These are phyloP conservation scores for Bedellia somnulentella DNA, from an alignment of 2,888 invertebrate species.

Conservation along the genomic window DNA sequence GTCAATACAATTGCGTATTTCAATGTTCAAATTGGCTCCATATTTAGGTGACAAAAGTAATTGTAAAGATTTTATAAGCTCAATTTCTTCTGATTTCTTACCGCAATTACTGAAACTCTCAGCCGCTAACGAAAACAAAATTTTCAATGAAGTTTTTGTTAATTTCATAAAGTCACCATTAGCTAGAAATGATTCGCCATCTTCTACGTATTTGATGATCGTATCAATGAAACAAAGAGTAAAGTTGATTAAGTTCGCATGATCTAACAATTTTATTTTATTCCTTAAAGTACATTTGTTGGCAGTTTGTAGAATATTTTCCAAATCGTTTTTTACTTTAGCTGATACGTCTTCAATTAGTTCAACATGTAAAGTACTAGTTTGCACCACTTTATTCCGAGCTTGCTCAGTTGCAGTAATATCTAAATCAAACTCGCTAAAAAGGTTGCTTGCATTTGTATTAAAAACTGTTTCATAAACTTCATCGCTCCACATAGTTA, in stretches of 20 bases:
- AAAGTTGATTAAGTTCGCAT: conserved; percentile 19
- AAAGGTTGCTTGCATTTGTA: conserved; percentile 30
- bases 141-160: conserved; percentile 17
- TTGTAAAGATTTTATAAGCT: conserved; percentile 20
- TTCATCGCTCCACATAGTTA: too few relatives aligned
- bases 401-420: too few relatives aligned
- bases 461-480: conserved; percentile 26
- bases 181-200: conserved; percentile 16
- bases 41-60: conserved; percentile 23
- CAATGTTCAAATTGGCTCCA: conserved; percentile 15
- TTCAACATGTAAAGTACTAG: too few relatives aligned
- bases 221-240: conserved; percentile 23
- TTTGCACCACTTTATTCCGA: too few relatives aligned
- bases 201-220: conserved; percentile 19
- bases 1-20: conserved; percentile 21
- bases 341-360: conserved; percentile 12
- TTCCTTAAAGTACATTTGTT: too few relatives aligned
- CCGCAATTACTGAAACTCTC: conserved; percentile 18
- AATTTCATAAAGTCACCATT: conserved; percentile 15
- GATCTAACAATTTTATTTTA: conserved; percentile 16
- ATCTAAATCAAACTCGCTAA: conserved; percentile 35
- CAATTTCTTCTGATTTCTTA: conserved; percentile 21
- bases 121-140: conserved; percentile 19
- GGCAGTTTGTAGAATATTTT: conserved; percentile 16
- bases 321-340: conserved; percentile 16